Conservation (phyloP, 2,888 invertebrate species). For the Drosophila atroscutellata region DNA sequence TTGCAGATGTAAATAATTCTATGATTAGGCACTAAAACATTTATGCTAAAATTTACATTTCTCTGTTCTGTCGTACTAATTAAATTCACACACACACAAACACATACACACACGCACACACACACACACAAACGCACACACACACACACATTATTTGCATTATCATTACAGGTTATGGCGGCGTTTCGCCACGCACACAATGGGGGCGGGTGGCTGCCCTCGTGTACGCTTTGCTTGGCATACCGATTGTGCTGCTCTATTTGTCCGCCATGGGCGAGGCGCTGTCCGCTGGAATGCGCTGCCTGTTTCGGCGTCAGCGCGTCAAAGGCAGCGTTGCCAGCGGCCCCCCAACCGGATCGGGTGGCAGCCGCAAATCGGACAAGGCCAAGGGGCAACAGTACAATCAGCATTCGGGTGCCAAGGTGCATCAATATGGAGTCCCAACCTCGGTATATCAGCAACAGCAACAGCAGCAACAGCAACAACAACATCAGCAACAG, state of each 20-base stretch:
- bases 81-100: background rate
- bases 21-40: background rate
- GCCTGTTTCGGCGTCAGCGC: constrained; percentile 87
- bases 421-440: constrained; percentile 63
- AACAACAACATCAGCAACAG: constrained; percentile 37
- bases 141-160: background rate
- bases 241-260: constrained; percentile 94
- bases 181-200: constrained; percentile 92
- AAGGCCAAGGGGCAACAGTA: constrained; percentile 51
- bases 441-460: constrained; percentile 71
- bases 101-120: background rate
- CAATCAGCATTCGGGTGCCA: constrained; percentile 34
- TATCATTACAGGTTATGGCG: constrained; percentile 90
- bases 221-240: constrained; percentile 93
- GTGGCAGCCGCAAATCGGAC: constrained; percentile 53
- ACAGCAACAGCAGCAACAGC: constrained; percentile 54
- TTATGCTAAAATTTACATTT: background rate
- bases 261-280: constrained; percentile 94
- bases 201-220: constrained; percentile 92
- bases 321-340: constrained; percentile 72
- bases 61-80: background rate
- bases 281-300: constrained; percentile 91
- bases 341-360: constrained; percentile 43
- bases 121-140: background rate
- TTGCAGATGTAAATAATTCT: background rate